A percentile compares a stretch with the other conserved stretches of the same genome.
Evolutionary conservation across 1,140 invertebrate species (phyloP).

Genomic region (Sipha flava): DNA sequence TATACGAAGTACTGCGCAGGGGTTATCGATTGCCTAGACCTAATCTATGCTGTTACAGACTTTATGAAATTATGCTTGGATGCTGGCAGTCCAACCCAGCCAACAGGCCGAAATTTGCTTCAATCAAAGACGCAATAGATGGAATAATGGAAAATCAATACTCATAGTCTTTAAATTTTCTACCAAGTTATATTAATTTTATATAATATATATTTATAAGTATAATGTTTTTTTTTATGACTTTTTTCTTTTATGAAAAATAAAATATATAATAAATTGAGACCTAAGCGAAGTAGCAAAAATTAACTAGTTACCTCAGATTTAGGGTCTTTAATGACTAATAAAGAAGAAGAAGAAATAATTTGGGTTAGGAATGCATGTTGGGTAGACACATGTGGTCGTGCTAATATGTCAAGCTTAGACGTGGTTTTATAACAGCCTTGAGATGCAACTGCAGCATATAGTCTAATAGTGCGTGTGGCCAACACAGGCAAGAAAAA

Average conservation of each 20-base stretch:
- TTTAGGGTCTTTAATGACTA: conserved; percentile 10
- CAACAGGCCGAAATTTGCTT: not conserved
- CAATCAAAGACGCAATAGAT: not conserved
- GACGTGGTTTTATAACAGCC: conserved; percentile 4
- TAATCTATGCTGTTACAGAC: conserved; percentile 53
- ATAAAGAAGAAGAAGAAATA: conserved; percentile 13
- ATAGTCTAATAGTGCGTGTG: not conserved
- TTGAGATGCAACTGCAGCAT: conserved; percentile 16
- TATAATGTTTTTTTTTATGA: not conserved
- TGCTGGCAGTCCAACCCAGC: not conserved
- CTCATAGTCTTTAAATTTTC: not conserved
- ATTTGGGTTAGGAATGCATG: conserved; percentile 19
- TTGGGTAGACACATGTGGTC: not conserved
- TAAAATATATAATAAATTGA: not conserved
- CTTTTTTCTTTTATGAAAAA: not conserved
- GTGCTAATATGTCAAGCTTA: not conserved
- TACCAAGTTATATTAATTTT: not conserved
- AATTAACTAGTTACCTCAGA: conserved; percentile 16
- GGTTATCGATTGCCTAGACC: conserved; percentile 78
- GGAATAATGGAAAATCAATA: not conserved
- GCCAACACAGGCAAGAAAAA: not conserved
- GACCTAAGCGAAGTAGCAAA: conserved; percentile 1
- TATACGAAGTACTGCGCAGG: conserved; percentile 64
- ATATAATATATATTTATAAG: not conserved
- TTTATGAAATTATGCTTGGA: not conserved